A percentile compares a stretch with the other conserved stretches of the same genome.
These are phyloP conservation scores for Synaphobranchus kaupii DNA, from an alignment of 2,797 vertebrate genomes.

Conservation along the genomic window DNA sequence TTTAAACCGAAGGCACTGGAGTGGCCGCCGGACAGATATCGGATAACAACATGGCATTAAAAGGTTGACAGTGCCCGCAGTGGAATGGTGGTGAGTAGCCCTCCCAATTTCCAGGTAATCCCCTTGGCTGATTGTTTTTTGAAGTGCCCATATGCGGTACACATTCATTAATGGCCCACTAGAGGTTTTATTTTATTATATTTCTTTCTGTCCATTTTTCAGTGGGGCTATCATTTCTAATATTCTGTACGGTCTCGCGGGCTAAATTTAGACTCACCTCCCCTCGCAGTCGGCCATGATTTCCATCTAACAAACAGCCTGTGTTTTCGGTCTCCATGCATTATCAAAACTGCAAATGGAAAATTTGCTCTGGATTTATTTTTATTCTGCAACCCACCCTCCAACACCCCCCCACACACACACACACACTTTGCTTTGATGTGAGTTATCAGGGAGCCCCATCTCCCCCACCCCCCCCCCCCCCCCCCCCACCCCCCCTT, in stretches of 20 bases:
- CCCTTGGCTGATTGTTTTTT: slow-evolving; percentile 71
- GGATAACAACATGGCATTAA: slow-evolving; percentile 67
- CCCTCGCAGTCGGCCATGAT: slow-evolving; percentile 56
- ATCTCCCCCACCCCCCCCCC: slow-evolving; percentile 44
- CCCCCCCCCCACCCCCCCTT: neutral
- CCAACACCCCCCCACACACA: slow-evolving; percentile 43
- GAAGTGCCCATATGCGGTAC: slow-evolving; percentile 72
- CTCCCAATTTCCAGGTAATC: slow-evolving; percentile 74
- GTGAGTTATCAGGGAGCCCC: slow-evolving; percentile 67
- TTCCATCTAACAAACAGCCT: slow-evolving; percentile 64
- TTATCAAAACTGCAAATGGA: slow-evolving; percentile 70
- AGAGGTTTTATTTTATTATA: slow-evolving; percentile 73
- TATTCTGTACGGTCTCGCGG: slow-evolving; percentile 60
- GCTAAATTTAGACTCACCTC: slow-evolving; percentile 66
- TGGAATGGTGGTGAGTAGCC: slow-evolving; percentile 58
- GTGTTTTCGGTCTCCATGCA: slow-evolving; percentile 68
- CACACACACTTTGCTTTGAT: slow-evolving; percentile 64
- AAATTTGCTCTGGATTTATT: slow-evolving; percentile 67
- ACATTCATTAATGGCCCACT: slow-evolving; percentile 66
- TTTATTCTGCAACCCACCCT: slow-evolving; percentile 54
- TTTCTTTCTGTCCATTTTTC: slow-evolving; percentile 59
- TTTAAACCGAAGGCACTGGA: slow-evolving; percentile 57
- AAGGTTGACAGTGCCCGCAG: slow-evolving; percentile 68
- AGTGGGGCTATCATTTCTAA: slow-evolving; percentile 71
- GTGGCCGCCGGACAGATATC: slow-evolving; percentile 61